Base-by-base conservation (phyloP, 2,113 vertebrate genomes). In the Cygnus atratus region DNA sequence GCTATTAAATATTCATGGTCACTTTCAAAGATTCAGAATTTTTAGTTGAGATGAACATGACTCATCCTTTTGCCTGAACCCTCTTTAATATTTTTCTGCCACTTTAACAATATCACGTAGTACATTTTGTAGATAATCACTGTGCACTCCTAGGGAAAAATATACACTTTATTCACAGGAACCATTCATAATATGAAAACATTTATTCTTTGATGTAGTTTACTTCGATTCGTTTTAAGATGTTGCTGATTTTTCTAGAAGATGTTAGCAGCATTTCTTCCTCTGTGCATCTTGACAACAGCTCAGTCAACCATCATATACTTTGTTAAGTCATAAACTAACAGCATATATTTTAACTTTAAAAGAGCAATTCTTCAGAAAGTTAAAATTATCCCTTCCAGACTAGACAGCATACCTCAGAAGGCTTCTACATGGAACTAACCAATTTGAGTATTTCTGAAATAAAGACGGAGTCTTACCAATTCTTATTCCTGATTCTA, bases 1-100 rank as follows among this genome's bases (percentile, higher is more conserved):
- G 44, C 28, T 85, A 90, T 95, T 90, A 94, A 88, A 87, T 85
- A 95, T 92, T 96, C 48, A 96, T 83, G 46, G 37, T 2, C 16
- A 80, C 33, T 75, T 91, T 90, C 72, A 92, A 88, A 95, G 75
- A 82, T 33, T 21, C 44, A 80, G 55, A 88, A 61, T 68, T 96
- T 92, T 89, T 31, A 88, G 46, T 85, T 11, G 7, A 66, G 81
- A 22, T 0, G 4, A 88, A 78, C 35, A 67, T 28, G 59, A 92
- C 43, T 87, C 78, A 88, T 18, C 4, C 8, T 46, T 80, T 81
- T 90, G n/a, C 50, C 25, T 66, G 33, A 92, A 18, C 7, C 46
- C 19, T 79, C 59, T 76, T 80, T 62, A 62, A 72, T 54, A 44
- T 68, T 92, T 89, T 84, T 88, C n/a, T 79, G 28, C 62, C 50